Base-by-base conservation (phyloP, 2,888 invertebrate species). In the Protophormia terraenovae region DNA sequence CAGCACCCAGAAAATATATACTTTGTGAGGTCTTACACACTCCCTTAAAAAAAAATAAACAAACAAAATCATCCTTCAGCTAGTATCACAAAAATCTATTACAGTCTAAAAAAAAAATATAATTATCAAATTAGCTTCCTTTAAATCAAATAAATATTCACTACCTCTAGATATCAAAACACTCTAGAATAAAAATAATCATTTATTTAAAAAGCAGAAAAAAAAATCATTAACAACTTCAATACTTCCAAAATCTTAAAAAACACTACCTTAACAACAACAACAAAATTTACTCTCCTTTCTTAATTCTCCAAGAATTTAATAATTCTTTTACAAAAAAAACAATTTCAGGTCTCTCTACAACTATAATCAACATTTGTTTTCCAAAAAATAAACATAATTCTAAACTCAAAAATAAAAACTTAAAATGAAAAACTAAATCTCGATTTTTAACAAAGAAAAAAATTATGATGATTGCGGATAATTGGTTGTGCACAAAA, bases 401-500 rank as follows among this genome's bases (percentile, higher is more conserved):
- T 87, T 32, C 22, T 29, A 22, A 29, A 38, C 55, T 35, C 22
- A 41, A 64, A 66, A 58, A 79, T n/a, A 60, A 14, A 53, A 55
- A 50, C 3, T 41, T 32, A 73, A 66, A 58, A 79, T n/a, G 47
- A 14, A 53, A 55, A 50, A 1, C 29, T 32, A 73, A 88, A 90
- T 91, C 91, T 91, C 89, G 90, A 92, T 91, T 91, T 92, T 91
- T 92, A 92, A 88, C n/a, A 66, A 67, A 45, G 35, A 67, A 29
- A 14, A 60, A 29, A 45, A 45, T 24, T 29, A 92, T 92, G 91
- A 92, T 92, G 91, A 92, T 92, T 92, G 91, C 92, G 91, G 91
- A 92, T 92, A 92, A 92, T 92, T 92, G 91, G 91, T 92, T 92
- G 91, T 90, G 90, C 91, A 92, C 91, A 91, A 72, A 84, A 86